These are phyloP conservation scores for Parauchenoglanis punctatus DNA, from an alignment of 2,797 vertebrate species.

Conservation along the genomic window DNA sequence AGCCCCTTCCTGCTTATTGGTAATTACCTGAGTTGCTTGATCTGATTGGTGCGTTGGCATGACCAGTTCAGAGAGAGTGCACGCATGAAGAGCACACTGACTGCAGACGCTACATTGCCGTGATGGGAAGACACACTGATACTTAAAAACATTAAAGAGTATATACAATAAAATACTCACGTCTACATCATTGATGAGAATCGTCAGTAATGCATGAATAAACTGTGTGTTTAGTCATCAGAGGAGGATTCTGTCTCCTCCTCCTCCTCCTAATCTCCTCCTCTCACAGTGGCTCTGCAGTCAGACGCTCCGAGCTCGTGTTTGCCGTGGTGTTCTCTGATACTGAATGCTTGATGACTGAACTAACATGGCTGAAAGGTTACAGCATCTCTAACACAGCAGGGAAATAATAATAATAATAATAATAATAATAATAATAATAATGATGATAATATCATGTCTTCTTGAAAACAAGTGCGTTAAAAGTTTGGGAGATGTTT, in stretches of 20 bases:
- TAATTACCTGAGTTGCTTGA: conserved; percentile 86
- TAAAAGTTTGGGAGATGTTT: not conserved
- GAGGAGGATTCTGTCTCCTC: too few relatives aligned
- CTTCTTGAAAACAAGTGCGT: not conserved
- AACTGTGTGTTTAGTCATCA: not conserved
- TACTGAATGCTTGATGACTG: conserved; percentile 51
- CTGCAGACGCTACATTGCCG: conserved; percentile 37
- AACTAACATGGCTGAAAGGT: conserved; percentile 53
- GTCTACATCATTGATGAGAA: not conserved
- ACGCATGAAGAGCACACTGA: conserved; percentile 74
- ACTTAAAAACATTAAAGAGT: not conserved
- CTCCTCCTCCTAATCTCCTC: not conserved
- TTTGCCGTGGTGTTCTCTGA: conserved; percentile 59
- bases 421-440: not conserved
- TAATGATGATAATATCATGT: not conserved
- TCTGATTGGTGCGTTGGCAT: conserved; percentile 81
- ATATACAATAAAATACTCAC: not conserved
- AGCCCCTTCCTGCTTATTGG: conserved; percentile 80
- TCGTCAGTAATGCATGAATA: not conserved
- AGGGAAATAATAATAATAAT: not conserved
- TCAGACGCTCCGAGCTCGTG: conserved; percentile 53
- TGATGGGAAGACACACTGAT: conserved; percentile 12
- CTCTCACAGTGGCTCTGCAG: conserved; percentile 31
- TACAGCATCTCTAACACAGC: not conserved
- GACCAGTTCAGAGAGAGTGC: conserved; percentile 75